phyloP scores from a whole-genome alignment of 30 jellyfish, hydroid and myxozoan species.

The Rhopilema esculentum region DNA sequence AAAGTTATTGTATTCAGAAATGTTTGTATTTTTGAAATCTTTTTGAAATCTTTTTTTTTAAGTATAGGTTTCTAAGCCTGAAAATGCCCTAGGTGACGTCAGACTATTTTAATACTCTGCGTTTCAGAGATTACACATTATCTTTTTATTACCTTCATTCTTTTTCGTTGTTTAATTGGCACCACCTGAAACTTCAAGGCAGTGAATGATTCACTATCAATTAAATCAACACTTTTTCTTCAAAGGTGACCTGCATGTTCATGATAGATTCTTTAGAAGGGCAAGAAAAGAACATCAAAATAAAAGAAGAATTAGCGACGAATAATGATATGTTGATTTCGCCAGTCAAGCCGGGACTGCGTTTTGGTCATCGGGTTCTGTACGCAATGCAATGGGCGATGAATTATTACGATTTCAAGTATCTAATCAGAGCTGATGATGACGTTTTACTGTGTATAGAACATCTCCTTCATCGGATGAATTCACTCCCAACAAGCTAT shows the following conservation, averaged over 20 bases:
- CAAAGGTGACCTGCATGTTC: slow-evolving; percentile 9
- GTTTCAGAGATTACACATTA: too few relatives aligned
- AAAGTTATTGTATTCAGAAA: too few relatives aligned
- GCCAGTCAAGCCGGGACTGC: slow-evolving; percentile 49
- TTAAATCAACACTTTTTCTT: too few relatives aligned
- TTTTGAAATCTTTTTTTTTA: too few relatives aligned
- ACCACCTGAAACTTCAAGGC: too few relatives aligned
- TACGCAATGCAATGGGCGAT: slow-evolving; percentile 60
- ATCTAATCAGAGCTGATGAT: slow-evolving; percentile 70
- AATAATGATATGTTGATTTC: slow-evolving; percentile 39
- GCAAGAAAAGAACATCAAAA: neutral
- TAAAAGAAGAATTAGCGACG: neutral
- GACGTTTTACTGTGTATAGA: slow-evolving; percentile 79
- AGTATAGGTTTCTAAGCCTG: too few relatives aligned
- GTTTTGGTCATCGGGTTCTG: slow-evolving; percentile 66
- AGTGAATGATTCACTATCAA: too few relatives aligned
- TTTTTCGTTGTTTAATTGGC: too few relatives aligned
- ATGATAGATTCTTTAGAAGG: slow-evolving; percentile 36
- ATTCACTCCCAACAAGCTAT: slow-evolving; percentile 25
- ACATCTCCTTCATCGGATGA: slow-evolving; percentile 30
- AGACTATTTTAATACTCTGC: too few relatives aligned
- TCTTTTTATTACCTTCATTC: too few relatives aligned
- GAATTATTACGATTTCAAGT: slow-evolving; percentile 29
- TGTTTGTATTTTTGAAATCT: too few relatives aligned
- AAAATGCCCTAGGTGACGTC: too few relatives aligned